Percentiles rank a stretch among this genome's conserved stretches.
Conservation (phyloP, 1,140 invertebrate species). For the Stratiolaelaps scimitus region DNA sequence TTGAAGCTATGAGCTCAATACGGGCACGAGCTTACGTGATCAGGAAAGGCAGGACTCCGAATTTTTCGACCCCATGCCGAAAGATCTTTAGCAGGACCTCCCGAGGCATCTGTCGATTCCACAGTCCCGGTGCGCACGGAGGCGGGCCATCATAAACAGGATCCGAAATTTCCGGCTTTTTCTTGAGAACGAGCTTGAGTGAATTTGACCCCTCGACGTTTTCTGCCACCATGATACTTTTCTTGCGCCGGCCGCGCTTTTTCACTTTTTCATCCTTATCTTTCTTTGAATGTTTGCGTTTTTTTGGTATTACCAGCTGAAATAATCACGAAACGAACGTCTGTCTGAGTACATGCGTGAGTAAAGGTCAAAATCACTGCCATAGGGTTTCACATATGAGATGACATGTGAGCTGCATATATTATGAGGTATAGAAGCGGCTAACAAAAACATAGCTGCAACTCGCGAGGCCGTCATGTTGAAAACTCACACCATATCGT, state of each 20-base stretch:
- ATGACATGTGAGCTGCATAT: too few species aligned
- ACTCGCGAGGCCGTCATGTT: too few species aligned
- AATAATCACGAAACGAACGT: too few species aligned
- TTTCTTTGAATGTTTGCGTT: slow-evolving; percentile 12
- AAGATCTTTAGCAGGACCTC: slow-evolving; percentile 19
- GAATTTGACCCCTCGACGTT: slow-evolving; percentile 10
- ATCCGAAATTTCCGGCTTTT: not conserved
- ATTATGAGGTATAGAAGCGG: too few species aligned
- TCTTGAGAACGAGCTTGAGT: slow-evolving; percentile 21
- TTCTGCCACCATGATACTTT: slow-evolving; percentile 14
- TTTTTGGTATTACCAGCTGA: not conserved
- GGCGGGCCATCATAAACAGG: not conserved
- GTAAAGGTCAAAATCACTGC: too few species aligned
- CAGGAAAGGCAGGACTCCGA: slow-evolving; percentile 14
- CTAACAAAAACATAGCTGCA: too few species aligned
- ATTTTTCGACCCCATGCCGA: slow-evolving; percentile 5
- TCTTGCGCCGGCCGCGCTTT: slow-evolving; percentile 1
- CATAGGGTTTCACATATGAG: too few species aligned
- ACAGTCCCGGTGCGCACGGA: slow-evolving; percentile 10
- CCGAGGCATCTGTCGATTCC: not conserved
- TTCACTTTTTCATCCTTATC: slow-evolving; percentile 6
- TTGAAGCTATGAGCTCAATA: too few species aligned
- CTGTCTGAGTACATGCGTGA: too few species aligned
- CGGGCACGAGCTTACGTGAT: not conserved
- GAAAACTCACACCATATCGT: too few species aligned